Percentiles rank a stretch among this genome's conserved stretches.
Evolutionary conservation across 2,797 vertebrate species (phyloP).

Genomic region (Schizothorax lantsangensis): DNA sequence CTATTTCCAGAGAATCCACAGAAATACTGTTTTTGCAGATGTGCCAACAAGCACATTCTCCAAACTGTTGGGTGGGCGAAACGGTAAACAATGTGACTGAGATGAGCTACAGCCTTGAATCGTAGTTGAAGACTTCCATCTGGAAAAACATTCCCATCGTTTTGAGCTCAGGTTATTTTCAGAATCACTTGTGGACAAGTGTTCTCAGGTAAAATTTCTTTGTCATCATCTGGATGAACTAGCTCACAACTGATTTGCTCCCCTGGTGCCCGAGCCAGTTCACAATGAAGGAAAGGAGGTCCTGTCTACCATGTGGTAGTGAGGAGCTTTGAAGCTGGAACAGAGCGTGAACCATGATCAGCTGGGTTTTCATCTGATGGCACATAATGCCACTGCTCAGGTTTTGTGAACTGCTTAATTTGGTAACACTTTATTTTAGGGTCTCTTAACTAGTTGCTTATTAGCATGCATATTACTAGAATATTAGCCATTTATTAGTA

Average conservation of each 20-base stretch:
- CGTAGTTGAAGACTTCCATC: conserved; percentile 12
- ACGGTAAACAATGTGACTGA: conserved; percentile 30
- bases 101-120: conserved; percentile 17
- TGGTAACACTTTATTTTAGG: no score
- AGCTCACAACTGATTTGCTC: conserved; percentile 12
- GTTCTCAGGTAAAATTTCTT: conserved; percentile 29
- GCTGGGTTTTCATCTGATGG: conserved; percentile 38
- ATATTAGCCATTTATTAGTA: no score
- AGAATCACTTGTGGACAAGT: background rate
- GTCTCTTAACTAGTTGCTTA: no score
- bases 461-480: no score
- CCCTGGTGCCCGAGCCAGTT: background rate
- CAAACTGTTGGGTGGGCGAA: background rate
- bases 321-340: background rate
- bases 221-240: conserved; percentile 38
- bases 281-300: conserved; percentile 15
- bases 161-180: background rate
- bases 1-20: no score
- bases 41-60: conserved; percentile 31
- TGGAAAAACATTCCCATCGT: conserved; percentile 37
- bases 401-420: no score
- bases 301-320: conserved; percentile 32
- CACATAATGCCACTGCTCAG: conserved; percentile 21
- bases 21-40: no score
- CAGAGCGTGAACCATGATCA: conserved; percentile 27